Percentiles rank a stretch among this genome's conserved stretches.
These are phyloP conservation scores for Thamnophis sirtalis DNA, from an alignment of 2,113 vertebrate species.

Conservation along the genomic window DNA sequence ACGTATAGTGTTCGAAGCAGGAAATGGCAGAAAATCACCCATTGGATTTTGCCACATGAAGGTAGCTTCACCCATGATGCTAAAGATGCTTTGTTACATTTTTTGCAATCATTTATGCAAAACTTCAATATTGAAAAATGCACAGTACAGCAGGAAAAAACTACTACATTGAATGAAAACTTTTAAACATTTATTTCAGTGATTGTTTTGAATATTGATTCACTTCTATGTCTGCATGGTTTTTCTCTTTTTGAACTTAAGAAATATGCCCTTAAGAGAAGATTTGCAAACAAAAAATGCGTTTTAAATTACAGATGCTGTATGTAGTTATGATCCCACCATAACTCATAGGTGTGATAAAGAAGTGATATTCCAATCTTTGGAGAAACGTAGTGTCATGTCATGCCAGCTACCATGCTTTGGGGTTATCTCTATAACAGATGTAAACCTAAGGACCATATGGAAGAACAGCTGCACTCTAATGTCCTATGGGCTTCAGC, in stretches of 20 bases:
- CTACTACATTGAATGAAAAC: neutral
- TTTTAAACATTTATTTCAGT: neutral
- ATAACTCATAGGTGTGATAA: constrained; percentile 38
- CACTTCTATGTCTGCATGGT: neutral
- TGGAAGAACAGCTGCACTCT: constrained; percentile 51
- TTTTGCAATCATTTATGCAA: neutral
- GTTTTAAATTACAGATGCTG: constrained; percentile 41
- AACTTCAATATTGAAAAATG: too few species aligned
- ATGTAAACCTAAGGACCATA: constrained; percentile 43
- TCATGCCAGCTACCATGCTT: constrained; percentile 44
- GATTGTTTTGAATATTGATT: neutral
- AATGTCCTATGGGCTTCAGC: constrained; percentile 38
- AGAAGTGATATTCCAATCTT: constrained; percentile 53
- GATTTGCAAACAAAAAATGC: constrained; percentile 25
- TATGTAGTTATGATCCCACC: constrained; percentile 39
- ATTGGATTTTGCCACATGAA: neutral
- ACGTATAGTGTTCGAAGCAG: neutral
- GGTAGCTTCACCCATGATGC: neutral
- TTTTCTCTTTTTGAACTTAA: constrained; percentile 7
- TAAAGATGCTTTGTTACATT: neutral
- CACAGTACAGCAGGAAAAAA: neutral
- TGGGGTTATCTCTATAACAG: constrained; percentile 49
- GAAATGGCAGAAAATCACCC: neutral
- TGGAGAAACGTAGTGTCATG: constrained; percentile 32
- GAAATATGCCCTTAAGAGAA: constrained; percentile 19